Base-by-base conservation (phyloP, 2,113 vertebrate genomes). In the Butorides virescens region DNA sequence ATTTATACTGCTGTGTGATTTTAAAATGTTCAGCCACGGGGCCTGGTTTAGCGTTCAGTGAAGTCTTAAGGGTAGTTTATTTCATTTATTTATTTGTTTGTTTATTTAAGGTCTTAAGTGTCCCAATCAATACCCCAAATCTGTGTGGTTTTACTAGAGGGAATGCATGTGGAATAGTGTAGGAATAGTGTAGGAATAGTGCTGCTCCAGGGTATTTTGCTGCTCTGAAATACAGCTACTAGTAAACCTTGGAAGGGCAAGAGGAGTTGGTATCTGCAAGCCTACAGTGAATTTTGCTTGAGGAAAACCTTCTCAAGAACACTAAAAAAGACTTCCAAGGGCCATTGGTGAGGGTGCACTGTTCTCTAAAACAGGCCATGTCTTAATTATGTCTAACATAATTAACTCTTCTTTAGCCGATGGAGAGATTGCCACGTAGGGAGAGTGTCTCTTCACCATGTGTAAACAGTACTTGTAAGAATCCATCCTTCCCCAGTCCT, bases 91-190 rank as follows among this genome's bases (percentile, higher is more conserved):
- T 55, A 0, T 25, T 88, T 80, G 5, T 62, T 81, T 80, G 29
- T 61, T 90, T 87, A 17, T 59, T 50, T 89, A 47, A 71, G 20
- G 8, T 78, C 29, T 59, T 93, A 55, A 63, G 72, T 85, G 21
- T 62, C 22, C 20, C 0, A 0, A 13, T 71, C 47, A 81, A 17
- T 67, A 10, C 29, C 11, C 37, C 9, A 73, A 19, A 77, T 70
- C 46, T 52, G 6, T 55, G 36, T 37, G 18, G 10, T 65, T 92
- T 76, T 50, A 34, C 55, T 77, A 3, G 52, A 58, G 37, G 53
- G 29, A 62, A 34, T 8, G 7, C 22, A 29, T 32, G 34, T 0
- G 0, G n/a, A n/a, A n/a, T n/a, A n/a, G n/a, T n/a, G n/a, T n/a
- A n/a, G n/a, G n/a, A n/a, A n/a, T n/a, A n/a, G n/a, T n/a, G n/a